Evolutionary conservation across 1,140 invertebrate species (phyloP).

Genomic region (Pentalonia nigronervosa): DNA sequence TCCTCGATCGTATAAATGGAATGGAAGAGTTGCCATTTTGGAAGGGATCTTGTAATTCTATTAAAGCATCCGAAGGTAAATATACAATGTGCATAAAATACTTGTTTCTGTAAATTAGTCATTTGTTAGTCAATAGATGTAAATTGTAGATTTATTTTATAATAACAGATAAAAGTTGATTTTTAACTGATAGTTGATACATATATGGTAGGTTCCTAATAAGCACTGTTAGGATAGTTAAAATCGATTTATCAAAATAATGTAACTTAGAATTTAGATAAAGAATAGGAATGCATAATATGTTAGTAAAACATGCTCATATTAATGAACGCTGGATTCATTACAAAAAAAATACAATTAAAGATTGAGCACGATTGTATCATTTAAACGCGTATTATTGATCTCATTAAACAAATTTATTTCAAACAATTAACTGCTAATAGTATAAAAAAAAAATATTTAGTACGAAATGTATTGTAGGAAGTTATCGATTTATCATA

Average conservation of each 20-base stretch:
- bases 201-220: background rate
- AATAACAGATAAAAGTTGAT: background rate
- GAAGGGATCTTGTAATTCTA: conserved; percentile 77
- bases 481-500: background rate
- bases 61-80: conserved; percentile 82
- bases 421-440: background rate
- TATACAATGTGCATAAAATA: background rate
- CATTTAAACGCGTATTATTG: background rate
- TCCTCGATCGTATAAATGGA: conserved; percentile 80
- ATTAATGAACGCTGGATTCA: background rate
- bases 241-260: background rate
- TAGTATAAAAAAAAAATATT: background rate
- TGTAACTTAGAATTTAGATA: background rate
- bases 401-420: background rate
- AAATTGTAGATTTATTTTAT: background rate
- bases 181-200: background rate
- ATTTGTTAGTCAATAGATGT: background rate
- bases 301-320: too few species aligned
- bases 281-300: background rate
- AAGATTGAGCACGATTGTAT: background rate
- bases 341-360: background rate
- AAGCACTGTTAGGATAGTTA: background rate
- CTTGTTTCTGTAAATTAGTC: background rate
- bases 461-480: background rate
- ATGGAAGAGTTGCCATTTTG: conserved; percentile 78